phyloP scores from a whole-genome alignment of 2,797 vertebrate species.

The Tinamus major region DNA sequence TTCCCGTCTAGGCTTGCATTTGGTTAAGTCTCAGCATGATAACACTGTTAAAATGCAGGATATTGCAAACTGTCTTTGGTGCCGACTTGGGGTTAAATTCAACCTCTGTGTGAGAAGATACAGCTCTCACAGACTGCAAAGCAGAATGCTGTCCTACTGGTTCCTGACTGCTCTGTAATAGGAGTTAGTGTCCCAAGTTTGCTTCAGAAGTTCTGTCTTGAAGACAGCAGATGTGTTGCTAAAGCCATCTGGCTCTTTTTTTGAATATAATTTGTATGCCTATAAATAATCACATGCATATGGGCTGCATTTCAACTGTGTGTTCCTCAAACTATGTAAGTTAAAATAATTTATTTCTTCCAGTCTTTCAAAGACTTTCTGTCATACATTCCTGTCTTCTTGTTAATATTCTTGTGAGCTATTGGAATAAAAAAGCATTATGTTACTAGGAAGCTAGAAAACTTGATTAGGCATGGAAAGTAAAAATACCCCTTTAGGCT shows the following conservation, averaged over 20 bases:
- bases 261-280: slow-evolving; percentile 77
- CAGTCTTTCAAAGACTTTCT: slow-evolving; percentile 55
- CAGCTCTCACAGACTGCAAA: slow-evolving; percentile 51
- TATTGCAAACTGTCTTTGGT: slow-evolving; percentile 43
- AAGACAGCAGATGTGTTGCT: slow-evolving; percentile 76
- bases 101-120: slow-evolving; percentile 44
- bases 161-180: slow-evolving; percentile 58
- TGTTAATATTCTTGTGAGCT: slow-evolving; percentile 67
- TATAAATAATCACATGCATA: slow-evolving; percentile 79
- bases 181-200: slow-evolving; percentile 67
- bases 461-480: slow-evolving; percentile 58
- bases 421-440: slow-evolving; percentile 38
- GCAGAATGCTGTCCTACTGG: slow-evolving; percentile 49
- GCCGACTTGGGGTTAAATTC: slow-evolving; percentile 46
- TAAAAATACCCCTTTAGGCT: slow-evolving; percentile 31
- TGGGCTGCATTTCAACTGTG: slow-evolving; percentile 57
- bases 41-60: slow-evolving; percentile 37
- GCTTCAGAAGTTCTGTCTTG: slow-evolving; percentile 68
- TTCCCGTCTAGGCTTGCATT: slow-evolving; percentile 3
- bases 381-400: slow-evolving; percentile 53
- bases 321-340: slow-evolving; percentile 70
- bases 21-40: slow-evolving; percentile 32
- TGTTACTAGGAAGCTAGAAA: slow-evolving; percentile 39
- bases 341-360: slow-evolving; percentile 66
- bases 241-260: slow-evolving; percentile 77